Percentiles rank a stretch among this genome's conserved stretches.
These are phyloP conservation scores for Hyposmocoma kahamanoa DNA, from an alignment of 1,140 invertebrate genomes.

Conservation along the genomic window DNA sequence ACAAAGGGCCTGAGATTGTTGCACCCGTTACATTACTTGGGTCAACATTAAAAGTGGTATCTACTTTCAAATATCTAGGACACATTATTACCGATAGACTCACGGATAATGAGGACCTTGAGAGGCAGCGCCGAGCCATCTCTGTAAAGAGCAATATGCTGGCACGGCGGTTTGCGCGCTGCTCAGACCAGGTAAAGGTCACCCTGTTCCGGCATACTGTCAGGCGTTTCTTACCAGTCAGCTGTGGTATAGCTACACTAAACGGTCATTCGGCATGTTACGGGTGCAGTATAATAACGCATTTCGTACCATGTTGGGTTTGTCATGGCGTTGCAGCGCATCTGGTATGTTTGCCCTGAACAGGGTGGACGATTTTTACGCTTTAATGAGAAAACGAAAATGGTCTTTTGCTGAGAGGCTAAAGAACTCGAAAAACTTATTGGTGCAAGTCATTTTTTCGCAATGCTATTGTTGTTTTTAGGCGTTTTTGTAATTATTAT, in stretches of 20 bases:
- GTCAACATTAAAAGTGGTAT: background rate
- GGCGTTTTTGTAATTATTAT: no score
- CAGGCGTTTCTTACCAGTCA: background rate
- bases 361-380: constrained; percentile 2
- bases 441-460: no score
- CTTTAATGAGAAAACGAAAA: constrained; percentile 1
- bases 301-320: background rate
- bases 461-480: no score
- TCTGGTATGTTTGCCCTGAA: constrained; percentile 7
- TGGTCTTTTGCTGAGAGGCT: background rate
- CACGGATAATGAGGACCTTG: background rate
- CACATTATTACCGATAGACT: background rate
- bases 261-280: background rate
- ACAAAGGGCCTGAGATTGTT: background rate
- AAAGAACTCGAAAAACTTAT: background rate
- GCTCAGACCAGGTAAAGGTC: background rate
- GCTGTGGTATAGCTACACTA: background rate
- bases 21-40: background rate
- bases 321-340: constrained; percentile 7
- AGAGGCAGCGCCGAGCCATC: background rate
- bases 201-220: background rate
- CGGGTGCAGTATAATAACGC: constrained; percentile 11
- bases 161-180: background rate
- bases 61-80: background rate
- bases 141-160: background rate